Conservation (phyloP, 2,888 invertebrate species). For the Dexiosoma caninum region DNA sequence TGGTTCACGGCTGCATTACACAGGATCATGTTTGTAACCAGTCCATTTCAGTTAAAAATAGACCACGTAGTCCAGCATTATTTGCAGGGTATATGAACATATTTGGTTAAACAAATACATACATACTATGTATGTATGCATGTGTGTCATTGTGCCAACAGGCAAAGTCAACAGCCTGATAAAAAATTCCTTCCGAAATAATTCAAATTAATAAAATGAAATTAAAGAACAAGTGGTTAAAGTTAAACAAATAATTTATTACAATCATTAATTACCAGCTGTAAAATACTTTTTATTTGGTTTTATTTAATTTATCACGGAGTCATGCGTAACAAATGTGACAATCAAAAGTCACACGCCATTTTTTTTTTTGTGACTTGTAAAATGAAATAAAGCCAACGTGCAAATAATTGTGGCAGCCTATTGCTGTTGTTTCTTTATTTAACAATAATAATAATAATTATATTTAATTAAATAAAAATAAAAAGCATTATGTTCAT, state of each 20-base stretch:
- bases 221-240: constrained; percentile 15
- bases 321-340: constrained; percentile 39
- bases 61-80: no score
- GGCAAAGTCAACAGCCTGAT: no score
- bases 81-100: no score
- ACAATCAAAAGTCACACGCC: constrained; percentile 2
- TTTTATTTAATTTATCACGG: constrained; percentile 24
- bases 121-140: no score
- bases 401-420: background rate
- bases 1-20: no score
- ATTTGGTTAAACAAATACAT: no score
- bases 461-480: background rate
- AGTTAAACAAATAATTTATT: constrained; percentile 47
- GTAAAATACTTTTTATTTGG: constrained; percentile 38
- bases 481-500: background rate
- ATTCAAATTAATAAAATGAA: no score
- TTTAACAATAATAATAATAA: background rate
- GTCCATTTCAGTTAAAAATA: no score
- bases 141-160: no score
- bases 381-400: background rate
- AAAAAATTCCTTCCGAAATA: no score
- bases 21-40: no score
- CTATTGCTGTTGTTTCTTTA: background rate
- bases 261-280: constrained; percentile 43
- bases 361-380: constrained; percentile 15